Evolutionary conservation across 2,888 invertebrate species (phyloP), one percentile per base, ranked within the genome.

Genomic region (Mythimna vitellina): DNA sequence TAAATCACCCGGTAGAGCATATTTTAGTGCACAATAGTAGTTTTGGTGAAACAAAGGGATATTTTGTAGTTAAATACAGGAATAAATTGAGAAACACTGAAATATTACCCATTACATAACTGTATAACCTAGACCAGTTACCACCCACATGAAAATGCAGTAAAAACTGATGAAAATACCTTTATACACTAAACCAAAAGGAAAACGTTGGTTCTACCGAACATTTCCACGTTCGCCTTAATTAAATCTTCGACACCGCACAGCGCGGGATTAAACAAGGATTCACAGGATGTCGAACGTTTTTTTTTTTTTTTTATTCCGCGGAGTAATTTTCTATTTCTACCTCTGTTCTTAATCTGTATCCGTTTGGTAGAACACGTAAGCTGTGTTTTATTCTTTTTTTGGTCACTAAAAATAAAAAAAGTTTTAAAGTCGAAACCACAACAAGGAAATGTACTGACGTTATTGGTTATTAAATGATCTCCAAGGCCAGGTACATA

Each of bases 241-340:
- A 76, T 76, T 76, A 72, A 76, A 76, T 76, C 75, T 76, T 72
- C 51, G 61, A 61, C 54, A 76, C 54, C 51, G 35, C 71, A 22
- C 35, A 71, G 63, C 56, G 51, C 63, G 29, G 72, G 75, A 76
- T 76, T 76, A 64, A 78, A 76, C 64, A 35, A 58, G 78, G 57
- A 64, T 71, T 78, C 72, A 35, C 42, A 29, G 71, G 51, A 63
- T n/a, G 56, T 57, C 9, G 29, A 51, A 57, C 5, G 17, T 17
- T 70, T 70, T 74, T 71, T 61, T 73, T 75, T 75, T 2, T 9
- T 46, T 46, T 46, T 20, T 6, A 69, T 49, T 46, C 35, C 12
- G 38, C 1, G 3, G 35, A 49, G 72, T 57, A 57, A 46, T 78
- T 63, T 57, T 46, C 63, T 64, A 46, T 46, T 12, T 53, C n/a